Conservation (phyloP, 2,888 invertebrate genomes). For the Camptogramma bilineatum region DNA sequence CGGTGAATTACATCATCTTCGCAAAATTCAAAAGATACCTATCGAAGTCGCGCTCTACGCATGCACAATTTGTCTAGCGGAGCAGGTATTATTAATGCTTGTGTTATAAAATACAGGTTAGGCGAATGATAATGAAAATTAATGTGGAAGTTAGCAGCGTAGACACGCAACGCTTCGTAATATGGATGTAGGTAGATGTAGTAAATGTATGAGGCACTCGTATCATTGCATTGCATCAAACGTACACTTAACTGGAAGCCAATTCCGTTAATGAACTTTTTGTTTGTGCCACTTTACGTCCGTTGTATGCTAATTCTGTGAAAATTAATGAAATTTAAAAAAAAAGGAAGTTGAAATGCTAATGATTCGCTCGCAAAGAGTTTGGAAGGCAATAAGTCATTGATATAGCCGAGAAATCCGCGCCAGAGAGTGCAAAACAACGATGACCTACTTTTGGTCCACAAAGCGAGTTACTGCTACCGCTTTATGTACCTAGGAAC, state of each 20-base stretch:
- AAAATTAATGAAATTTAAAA: slow-evolving; percentile 14
- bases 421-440: slow-evolving; percentile 61
- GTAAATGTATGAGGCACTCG: slow-evolving; percentile 21
- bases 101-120: slow-evolving; percentile 38
- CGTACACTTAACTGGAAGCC: slow-evolving; percentile 24
- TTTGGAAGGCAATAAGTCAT: slow-evolving; percentile 56
- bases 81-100: slow-evolving; percentile 17
- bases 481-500: slow-evolving; percentile 30
- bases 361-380: slow-evolving; percentile 51
- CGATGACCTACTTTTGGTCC: slow-evolving; percentile 71
- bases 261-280: slow-evolving; percentile 43
- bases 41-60: neutral
- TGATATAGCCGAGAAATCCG: slow-evolving; percentile 61
- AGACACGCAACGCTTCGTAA: slow-evolving; percentile 52
- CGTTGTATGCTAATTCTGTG: slow-evolving; percentile 2
- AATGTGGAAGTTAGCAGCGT: slow-evolving; percentile 43
- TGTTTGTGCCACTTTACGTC: slow-evolving; percentile 13
- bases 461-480: slow-evolving; percentile 51
- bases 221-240: slow-evolving; percentile 24
- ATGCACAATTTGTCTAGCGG: slow-evolving; percentile 2
- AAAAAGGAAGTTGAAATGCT: slow-evolving; percentile 21
- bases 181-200: slow-evolving; percentile 23
- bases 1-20: neutral
- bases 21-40: neutral
- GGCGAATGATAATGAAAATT: slow-evolving; percentile 48